phyloP scores from a whole-genome alignment of 2,888 invertebrate species.

The Dexiosoma caninum region DNA sequence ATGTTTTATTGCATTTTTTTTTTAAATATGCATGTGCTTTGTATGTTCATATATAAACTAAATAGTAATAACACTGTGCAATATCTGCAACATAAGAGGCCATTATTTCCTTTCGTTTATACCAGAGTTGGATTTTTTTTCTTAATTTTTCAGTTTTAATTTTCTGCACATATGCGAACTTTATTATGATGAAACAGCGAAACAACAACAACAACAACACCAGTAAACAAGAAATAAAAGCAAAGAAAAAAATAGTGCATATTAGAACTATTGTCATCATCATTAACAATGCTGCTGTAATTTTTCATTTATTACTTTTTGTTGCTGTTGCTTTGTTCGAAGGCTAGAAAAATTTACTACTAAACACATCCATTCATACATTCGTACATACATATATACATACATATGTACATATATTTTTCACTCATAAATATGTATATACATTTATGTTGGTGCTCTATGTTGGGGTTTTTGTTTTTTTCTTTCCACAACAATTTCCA shows the following conservation, averaged over 20 bases:
- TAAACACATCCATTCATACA: neutral
- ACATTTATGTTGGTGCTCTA: too few species aligned
- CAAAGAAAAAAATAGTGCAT: neutral
- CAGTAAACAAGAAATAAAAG: neutral
- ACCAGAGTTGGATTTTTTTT: neutral
- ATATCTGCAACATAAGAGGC: conserved; percentile 9
- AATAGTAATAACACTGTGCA: conserved; percentile 21
- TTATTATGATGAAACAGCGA: too few species aligned
- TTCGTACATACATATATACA: too few species aligned
- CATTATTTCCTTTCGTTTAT: conserved; percentile 7
- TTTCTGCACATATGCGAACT: conserved; percentile 38
- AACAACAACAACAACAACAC: neutral
- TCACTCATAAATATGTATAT: too few species aligned
- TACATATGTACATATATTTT: neutral
- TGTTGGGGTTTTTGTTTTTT: neutral
- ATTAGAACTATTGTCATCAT: conserved; percentile 35
- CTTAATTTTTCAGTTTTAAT: conserved; percentile 16
- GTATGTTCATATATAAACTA: neutral
- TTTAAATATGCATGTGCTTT: neutral
- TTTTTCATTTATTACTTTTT: conserved; percentile 28
- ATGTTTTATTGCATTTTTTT: neutral
- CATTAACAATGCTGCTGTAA: conserved; percentile 35
- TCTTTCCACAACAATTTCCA: neutral
- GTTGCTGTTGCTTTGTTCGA: conserved; percentile 1
- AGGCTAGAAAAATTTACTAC: conserved; percentile 38